Base-by-base conservation (phyloP, 2,888 invertebrate species). In the Sycophila texana region DNA sequence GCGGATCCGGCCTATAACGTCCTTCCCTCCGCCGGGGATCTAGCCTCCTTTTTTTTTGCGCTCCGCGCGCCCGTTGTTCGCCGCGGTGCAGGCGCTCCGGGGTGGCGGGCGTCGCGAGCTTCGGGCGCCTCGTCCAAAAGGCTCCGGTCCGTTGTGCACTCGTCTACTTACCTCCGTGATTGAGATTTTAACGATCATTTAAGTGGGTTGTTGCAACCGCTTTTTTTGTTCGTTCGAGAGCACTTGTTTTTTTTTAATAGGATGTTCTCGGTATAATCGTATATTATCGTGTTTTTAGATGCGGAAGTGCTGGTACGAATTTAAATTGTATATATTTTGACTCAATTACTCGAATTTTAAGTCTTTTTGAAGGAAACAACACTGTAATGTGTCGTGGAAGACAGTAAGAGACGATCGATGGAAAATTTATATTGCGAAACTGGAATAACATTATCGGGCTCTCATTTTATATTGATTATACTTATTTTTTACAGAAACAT, bases 1-100 rank as follows among this genome's bases (percentile, higher is more conserved):
- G 66, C 39, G 58, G 47, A 75, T 75, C 77, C 51, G 58, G 63
- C 70, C 63, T 67, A 71, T 66, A 71, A 71, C 26, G 57, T 55
- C 26, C 63, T 47, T 65, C 26, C 60, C 18, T 74, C 22, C 51
- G n/a, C 12, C 30, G 14, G 12, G 10, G 39, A 39, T 39, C 39
- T 39, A 39, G 39, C 39, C 39, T 39, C 39, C 61, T 61, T 61
- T 61, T 60, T 60, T 22, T 51, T 14, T 49, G 47, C 47, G 22
- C 51, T 49, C 51, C 26, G 18, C 61, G n/a, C 18, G 26, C 60
- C 51, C 58, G 22, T 68, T 68, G 53, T 57, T 55, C 55, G 53
- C 4, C 39, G 55, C 55, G 39, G 60, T 16, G 60, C 13, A 66
- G 20, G 26, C 20, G 47, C 53, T 14, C 30, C 20, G 4, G 39